phyloP scores from a whole-genome alignment of 2,888 invertebrate genomes.

The Lepas anatifera region DNA sequence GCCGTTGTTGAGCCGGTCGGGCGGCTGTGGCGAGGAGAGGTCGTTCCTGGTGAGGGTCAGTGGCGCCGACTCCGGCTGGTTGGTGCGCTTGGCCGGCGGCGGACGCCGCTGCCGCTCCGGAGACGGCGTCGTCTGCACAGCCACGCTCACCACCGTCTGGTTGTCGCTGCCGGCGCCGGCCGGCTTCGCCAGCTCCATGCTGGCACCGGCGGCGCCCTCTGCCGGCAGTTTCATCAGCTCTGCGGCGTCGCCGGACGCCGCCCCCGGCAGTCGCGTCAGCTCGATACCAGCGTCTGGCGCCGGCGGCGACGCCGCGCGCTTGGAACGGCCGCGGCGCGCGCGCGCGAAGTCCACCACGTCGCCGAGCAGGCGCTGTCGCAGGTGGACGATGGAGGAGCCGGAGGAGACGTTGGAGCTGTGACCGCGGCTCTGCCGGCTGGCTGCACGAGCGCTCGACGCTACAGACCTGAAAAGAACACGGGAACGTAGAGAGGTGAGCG shows the following conservation, averaged over 20 bases:
- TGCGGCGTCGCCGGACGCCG: background rate
- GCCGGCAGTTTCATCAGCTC: slow-evolving; percentile 3
- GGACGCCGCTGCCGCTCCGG: background rate
- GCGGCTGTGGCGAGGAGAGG: background rate
- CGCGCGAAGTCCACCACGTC: slow-evolving; percentile 5
- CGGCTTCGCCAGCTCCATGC: slow-evolving; percentile 1
- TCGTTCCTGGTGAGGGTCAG: background rate
- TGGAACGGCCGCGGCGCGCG: background rate
- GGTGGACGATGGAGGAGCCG: slow-evolving; percentile 3
- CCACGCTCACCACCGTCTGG: slow-evolving; percentile 1
- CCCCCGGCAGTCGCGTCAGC: background rate
- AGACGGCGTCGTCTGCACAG: background rate
- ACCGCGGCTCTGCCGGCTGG: slow-evolving; percentile 1
- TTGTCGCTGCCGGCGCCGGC: background rate
- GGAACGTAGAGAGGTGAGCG: too few relatives aligned
- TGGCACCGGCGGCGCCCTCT: background rate
- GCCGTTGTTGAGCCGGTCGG: slow-evolving; percentile 7
- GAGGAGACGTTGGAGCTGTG: background rate
- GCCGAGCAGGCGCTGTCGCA: slow-evolving; percentile 1
- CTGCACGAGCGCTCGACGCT: background rate
- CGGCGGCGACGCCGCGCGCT: background rate
- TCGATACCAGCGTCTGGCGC: background rate
- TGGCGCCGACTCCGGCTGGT: background rate
- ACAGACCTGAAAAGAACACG: background rate
- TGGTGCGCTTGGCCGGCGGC: background rate